phyloP scores from a whole-genome alignment of 2,797 vertebrate genomes.

The Danio aesculapii region DNA sequence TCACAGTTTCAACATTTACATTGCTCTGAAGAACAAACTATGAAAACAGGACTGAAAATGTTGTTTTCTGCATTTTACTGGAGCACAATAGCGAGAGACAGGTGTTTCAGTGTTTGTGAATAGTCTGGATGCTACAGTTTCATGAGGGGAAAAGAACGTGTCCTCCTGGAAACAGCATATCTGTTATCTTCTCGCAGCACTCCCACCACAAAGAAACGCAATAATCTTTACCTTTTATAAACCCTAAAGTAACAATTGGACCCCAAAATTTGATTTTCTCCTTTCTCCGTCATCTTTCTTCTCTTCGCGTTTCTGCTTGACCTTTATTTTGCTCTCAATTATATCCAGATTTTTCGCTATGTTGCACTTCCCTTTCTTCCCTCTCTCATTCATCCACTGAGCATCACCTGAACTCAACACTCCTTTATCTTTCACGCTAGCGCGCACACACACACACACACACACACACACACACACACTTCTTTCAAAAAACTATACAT shows the following conservation, averaged over 20 bases:
- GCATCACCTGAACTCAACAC: constrained; percentile 16
- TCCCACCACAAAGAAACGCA: constrained; percentile 30
- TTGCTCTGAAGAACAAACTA: too few relatives aligned
- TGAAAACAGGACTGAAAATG: too few relatives aligned
- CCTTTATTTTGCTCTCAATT: constrained; percentile 47
- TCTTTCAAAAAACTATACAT: not conserved
- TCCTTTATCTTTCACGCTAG: not conserved
- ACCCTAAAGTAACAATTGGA: constrained; percentile 15
- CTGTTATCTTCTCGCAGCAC: constrained; percentile 25
- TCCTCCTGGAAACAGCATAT: constrained; percentile 2
- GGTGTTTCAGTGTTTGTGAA: not conserved
- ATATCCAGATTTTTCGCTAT: constrained; percentile 38
- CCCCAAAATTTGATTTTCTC: constrained; percentile 34
- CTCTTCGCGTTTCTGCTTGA: constrained; percentile 26
- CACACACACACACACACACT: too few relatives aligned
- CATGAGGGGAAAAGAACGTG: not conserved
- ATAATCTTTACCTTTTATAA: constrained; percentile 33
- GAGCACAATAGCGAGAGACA: not conserved
- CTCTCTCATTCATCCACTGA: constrained; percentile 14
- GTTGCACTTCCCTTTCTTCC: constrained; percentile 25
- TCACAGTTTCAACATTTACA: too few relatives aligned
- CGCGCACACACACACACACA: not conserved
- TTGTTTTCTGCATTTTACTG: not conserved
- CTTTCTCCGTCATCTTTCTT: constrained; percentile 18
- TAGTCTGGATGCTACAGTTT: constrained; percentile 2